These are phyloP conservation scores for Drosophila kepulauana DNA, from an alignment of 1,140 invertebrate genomes.

Conservation along the genomic window DNA sequence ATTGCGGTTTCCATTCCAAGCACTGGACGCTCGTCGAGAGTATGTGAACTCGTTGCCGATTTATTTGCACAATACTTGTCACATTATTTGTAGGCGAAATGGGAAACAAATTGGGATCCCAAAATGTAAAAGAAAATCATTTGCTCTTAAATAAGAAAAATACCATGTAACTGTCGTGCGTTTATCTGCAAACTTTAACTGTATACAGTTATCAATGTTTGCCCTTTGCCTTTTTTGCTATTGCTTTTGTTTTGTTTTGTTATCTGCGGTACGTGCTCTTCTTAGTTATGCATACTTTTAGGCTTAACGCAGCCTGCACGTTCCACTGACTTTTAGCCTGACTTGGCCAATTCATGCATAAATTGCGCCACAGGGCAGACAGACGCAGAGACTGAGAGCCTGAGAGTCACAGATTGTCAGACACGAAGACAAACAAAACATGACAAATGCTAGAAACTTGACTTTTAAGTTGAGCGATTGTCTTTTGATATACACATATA, in stretches of 20 bases:
- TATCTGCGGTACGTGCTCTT: slow-evolving; percentile 78
- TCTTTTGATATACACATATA: neutral
- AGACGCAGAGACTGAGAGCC: neutral
- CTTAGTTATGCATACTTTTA: slow-evolving; percentile 81
- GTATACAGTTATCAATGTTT: slow-evolving; percentile 65
- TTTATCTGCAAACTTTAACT: neutral
- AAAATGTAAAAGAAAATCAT: slow-evolving; percentile 16
- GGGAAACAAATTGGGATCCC: neutral
- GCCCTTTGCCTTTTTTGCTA: slow-evolving; percentile 18
- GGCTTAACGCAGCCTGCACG: slow-evolving; percentile 67
- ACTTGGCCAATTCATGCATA: slow-evolving; percentile 49
- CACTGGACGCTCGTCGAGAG: neutral
- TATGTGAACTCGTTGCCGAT: slow-evolving; percentile 13
- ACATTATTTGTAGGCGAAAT: slow-evolving; percentile 4
- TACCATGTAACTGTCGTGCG: slow-evolving; percentile 26
- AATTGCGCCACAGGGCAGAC: slow-evolving; percentile 49
- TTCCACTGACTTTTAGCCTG: slow-evolving; percentile 38
- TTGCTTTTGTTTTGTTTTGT: slow-evolving; percentile 62
- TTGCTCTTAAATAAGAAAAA: slow-evolving; percentile 64
- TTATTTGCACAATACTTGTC: slow-evolving; percentile 13
- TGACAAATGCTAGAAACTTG: slow-evolving; percentile 66
- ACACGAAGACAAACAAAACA: slow-evolving; percentile 58
- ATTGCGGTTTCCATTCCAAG: slow-evolving; percentile 9
- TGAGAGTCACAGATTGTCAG: neutral
- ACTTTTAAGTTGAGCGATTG: slow-evolving; percentile 43